Conservation (phyloP, 2,797 vertebrate genomes). For the Chloroceryle amazona region DNA sequence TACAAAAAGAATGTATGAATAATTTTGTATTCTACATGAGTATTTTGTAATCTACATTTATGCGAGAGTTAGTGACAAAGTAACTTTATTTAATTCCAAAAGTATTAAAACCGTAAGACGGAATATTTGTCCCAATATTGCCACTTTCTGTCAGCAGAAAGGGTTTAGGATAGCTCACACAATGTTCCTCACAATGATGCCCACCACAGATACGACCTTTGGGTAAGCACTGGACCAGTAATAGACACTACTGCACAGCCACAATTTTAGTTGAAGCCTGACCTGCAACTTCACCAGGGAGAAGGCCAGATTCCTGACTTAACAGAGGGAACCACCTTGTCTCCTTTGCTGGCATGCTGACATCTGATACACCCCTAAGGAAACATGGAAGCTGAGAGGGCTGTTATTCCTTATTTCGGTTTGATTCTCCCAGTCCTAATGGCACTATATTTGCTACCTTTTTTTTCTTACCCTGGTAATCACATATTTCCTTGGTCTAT, state of each 20-base stretch:
- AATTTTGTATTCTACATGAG: background rate
- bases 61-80: background rate
- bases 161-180: background rate
- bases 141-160: background rate
- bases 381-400: background rate
- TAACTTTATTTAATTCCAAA: background rate
- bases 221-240: background rate
- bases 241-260: background rate
- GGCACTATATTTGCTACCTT: background rate
- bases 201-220: background rate
- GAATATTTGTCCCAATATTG: background rate
- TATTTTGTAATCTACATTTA: background rate
- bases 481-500: background rate
- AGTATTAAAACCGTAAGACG: background rate
- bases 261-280: background rate
- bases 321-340: background rate
- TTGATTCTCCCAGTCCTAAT: background rate
- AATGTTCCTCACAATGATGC: background rate
- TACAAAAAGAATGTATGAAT: background rate
- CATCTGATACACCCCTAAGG: background rate
- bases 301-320: background rate
- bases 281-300: background rate
- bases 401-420: background rate
- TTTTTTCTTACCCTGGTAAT: background rate
- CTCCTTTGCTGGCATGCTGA: background rate